Evolutionary conservation across 2,888 invertebrate species (phyloP), one percentile per base, ranked within the genome.

Genomic region (Platynereis dumerilii): DNA sequence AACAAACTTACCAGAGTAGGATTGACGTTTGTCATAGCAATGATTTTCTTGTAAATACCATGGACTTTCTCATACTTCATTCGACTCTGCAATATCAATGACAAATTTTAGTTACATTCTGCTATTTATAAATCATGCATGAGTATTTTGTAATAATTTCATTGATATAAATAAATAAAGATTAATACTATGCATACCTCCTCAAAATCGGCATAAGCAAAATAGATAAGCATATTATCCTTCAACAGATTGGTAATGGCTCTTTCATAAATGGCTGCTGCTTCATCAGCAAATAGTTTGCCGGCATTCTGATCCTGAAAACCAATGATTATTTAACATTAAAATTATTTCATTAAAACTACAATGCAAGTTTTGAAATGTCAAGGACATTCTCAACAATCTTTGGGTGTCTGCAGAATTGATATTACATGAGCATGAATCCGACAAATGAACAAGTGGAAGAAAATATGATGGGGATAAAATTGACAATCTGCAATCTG

Each of bases 151-250:
- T n/a, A n/a, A n/a, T n/a, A n/a, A n/a, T n/a, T n/a, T n/a, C n/a
- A n/a, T n/a, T n/a, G n/a, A n/a, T 34, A 12, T 34, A 34, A 7
- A 34, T 34, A 34, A 34, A 34, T 34, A 7, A 5, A 34, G 7
- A 34, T 34, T 12, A 34, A 34, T 7, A 34, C 12, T 5, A 34
- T 5, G 12, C 5, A 34, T 61, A 85, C 86, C 86, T 99, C 99
- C 84, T 99, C 98, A 79, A 97, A 99, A 85, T 99, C 99, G 0
- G 98, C 96, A 81, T 96, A 97, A 0, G 98, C 96, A 86, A 99
- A 99, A 84, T 98, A 96, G 24, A 99, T 84, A 58, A 99, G 86
- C 84, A 95, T 93, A 80, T 95, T 97, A 69, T 92, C 92, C 68
- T 92, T 93, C 64, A 99, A 87, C 0, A 96, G 89, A 0, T 94